Evolutionary conservation across 2,797 vertebrate genomes (phyloP), one percentile per base, ranked within the genome.

Genomic region (Lophius americanus): DNA sequence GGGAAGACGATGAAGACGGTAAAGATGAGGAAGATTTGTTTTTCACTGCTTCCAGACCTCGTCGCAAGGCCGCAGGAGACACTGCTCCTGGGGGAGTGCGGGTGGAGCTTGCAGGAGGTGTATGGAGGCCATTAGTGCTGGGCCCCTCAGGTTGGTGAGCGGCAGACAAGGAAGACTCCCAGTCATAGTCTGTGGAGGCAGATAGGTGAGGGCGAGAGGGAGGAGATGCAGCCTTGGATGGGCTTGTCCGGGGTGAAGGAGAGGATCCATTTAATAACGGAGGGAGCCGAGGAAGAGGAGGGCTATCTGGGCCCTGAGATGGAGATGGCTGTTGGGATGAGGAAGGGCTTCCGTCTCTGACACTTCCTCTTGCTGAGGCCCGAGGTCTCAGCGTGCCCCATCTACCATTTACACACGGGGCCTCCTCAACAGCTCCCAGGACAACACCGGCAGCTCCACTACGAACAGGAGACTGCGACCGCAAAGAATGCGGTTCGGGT

Each of bases 321-420:
- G 97, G 98, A 48, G 93, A 95, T 0, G 72, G 90, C 61, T 94
- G 94, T 46, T 93, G 93, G 1, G 96, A 95, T 0, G 96, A 96
- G 35, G 96, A 97, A 1, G 97, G 94, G 85, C 97, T 99, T 51
- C 95, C 95, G 3, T 98, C 97, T 69, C 96, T 92, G 11, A 95
- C 96, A 2, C 91, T 1, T 83, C 93, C 7, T 92, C 96, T 95
- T 2, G 95, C 88, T 41, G 94, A 96, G 0, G 95, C 94, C 35
- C 98, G 88, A 42, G 97, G 98, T 46, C 97, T 91, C 60, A 99
- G 84, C 0, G 97, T 99, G 33, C 98, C 98, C 98, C 98, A 99
- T 62, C 98, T 96, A 4, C 98, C 98, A 0, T 99, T 99, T 8
- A 99, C 97, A 9, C 98, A 99, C 0, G 97, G 98, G 13, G 93